Evolutionary conservation across 35 echinoderm and acorn worm genomes (phyloP), one percentile per base, ranked within the genome.

Genomic region (Apostichopus parvimensis): DNA sequence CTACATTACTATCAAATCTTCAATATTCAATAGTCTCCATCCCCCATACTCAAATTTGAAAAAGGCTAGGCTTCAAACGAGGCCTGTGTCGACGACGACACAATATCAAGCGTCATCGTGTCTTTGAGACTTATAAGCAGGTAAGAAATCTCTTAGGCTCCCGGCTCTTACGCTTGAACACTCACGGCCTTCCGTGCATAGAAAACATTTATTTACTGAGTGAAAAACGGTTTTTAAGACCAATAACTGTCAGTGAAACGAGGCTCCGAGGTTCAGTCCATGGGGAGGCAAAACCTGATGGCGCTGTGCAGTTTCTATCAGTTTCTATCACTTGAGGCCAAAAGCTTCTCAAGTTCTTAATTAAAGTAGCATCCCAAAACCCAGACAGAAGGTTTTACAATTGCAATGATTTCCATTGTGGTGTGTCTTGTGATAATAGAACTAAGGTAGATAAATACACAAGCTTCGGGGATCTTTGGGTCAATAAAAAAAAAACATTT

Each of bases 181-280:
- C 55, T 84, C 13, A 59, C 57, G 58, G 81, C 23, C 57, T 84
- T 58, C 54, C 57, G 55, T 84, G 81, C 81, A 84, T 59, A 84
- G 54, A 84, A 58, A 84, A 84, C 81, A 59, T 84, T 84, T 84
- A 84, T 59, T 84, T 75, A 75, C 81, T 57, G 57, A 23, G 81
- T 84, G 58, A 59, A 22, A 75, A 59, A 84, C 53, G 54, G 17
- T 75, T 75, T 84, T 84, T 84, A 84, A 84, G 81, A 84, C 81
- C 81, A 84, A 58, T 84, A 59, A 84, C 55, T 84, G 81, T 84
- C 54, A 84, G 81, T 4, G 53, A 3, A 84, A 54, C 20, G 81
- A 84, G n/a, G 71, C 71, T 75, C 71, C n/a, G 71, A 20, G 71
- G 20, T 22, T 75, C 15, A 20, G n/a, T 75, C 71, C 17, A 75